Conservation (phyloP, 2,113 vertebrate species). For the Chauna torquata region DNA sequence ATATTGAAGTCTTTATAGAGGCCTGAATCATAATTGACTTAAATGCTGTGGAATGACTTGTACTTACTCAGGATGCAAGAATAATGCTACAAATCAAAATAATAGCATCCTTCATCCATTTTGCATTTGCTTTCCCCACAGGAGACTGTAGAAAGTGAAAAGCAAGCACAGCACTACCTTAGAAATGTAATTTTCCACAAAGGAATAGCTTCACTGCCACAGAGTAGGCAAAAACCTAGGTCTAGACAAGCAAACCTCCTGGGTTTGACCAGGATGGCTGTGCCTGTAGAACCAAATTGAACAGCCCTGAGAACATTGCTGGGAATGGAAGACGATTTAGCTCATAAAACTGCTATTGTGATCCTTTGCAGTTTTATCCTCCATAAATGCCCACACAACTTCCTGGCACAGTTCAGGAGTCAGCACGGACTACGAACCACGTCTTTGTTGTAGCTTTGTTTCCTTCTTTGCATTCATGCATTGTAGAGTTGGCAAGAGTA, state of each 20-base stretch:
- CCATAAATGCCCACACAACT: background rate
- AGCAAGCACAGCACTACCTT: background rate
- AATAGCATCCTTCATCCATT: background rate
- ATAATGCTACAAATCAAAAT: constrained; percentile 9
- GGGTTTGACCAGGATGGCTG: background rate
- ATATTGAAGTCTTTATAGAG: background rate
- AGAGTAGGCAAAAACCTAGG: background rate
- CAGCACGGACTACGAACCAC: background rate
- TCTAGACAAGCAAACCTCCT: background rate
- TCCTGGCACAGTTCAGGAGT: background rate
- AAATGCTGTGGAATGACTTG: background rate
- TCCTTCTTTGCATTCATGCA: background rate
- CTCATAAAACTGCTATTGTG: background rate
- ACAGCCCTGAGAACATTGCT: background rate
- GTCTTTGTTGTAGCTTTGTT: background rate
- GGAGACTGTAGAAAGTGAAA: background rate
- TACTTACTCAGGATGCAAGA: background rate
- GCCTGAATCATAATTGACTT: background rate
- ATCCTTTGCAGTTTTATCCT: background rate
- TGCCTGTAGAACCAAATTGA: background rate
- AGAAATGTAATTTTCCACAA: background rate
- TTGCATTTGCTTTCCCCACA: background rate
- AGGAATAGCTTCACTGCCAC: background rate
- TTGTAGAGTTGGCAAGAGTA: background rate
- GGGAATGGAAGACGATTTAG: background rate